Evolutionary conservation across 2,113 vertebrate genomes (phyloP), one percentile per base, ranked within the genome.

Genomic region (Caretta caretta): DNA sequence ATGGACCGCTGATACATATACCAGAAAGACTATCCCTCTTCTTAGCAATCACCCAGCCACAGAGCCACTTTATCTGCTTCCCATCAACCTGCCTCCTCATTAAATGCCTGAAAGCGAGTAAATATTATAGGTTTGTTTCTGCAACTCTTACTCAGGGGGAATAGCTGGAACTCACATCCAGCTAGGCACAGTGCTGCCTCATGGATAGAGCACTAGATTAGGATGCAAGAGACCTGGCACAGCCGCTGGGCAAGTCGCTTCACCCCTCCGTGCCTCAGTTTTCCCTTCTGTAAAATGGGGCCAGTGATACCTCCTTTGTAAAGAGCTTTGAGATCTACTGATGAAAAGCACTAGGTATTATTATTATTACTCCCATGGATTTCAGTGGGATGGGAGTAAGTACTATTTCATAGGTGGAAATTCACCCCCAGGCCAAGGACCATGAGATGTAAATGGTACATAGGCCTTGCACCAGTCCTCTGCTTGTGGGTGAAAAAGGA

Each of bases 391-490:
- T 46, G 25, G 24, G 65, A 38, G 35, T 20, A 38, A 38, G 35
- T 38, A 10, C 19, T 38, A 72, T 22, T 48, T 78, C 42, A 48
- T 27, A 38, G 20, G 17, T 22, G 69, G 17, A 42, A 42, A 75
- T 75, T 42, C n/a, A 48, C 24, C 27, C 75, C 19, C 84, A 11
- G 1, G n/a, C 22, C 38, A 50, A 59, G 54, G 14, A 5, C 0
- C 0, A 16, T 56, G 53, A 49, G 49, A 4, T 69, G 75, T 38
- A 56, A 96, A 6, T 42, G 31, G 49, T 65, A 81, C 50, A 88
- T 42, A 69, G 87, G 24, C 0, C 11, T 0, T 0, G 14, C 35
- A 24, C 48, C 1, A 0, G 1, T 17, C 51, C 38, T 80, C 75
- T 86, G 8, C 12, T 35, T 7, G 7, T 0, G 1, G 54, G 14